A percentile compares a stretch with the other conserved stretches of the same genome.
phyloP scores from a whole-genome alignment of 2,888 invertebrate species.

The Synergus japonicus region DNA sequence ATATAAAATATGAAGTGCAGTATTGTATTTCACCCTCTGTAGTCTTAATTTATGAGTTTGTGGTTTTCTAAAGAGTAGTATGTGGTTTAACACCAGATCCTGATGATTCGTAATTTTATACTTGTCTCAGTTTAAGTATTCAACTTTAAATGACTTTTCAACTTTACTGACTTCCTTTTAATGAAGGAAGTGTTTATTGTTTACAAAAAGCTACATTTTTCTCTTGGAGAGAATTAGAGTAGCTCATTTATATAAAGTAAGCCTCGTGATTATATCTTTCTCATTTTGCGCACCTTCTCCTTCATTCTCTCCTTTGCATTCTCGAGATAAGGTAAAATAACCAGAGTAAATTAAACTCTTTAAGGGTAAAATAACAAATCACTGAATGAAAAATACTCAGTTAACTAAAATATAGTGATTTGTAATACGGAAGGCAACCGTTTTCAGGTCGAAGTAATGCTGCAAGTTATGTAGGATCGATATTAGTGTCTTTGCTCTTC shows the following conservation, averaged over 20 bases:
- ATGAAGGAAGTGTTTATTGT: too few relatives aligned
- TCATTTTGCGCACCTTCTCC: not conserved
- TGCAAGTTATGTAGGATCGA: not conserved
- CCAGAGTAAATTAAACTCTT: not conserved
- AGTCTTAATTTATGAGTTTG: constrained; percentile 13
- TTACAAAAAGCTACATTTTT: too few relatives aligned
- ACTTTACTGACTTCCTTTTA: not conserved
- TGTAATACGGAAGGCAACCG: not conserved
- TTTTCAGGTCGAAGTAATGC: not conserved
- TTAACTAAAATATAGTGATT: constrained; percentile 1
- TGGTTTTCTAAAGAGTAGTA: constrained; percentile 35
- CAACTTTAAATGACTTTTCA: not conserved
- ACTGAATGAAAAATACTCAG: not conserved
- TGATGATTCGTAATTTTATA: constrained; percentile 16
- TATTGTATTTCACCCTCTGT: constrained; percentile 26
- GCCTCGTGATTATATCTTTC: too few relatives aligned
- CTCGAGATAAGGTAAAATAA: not conserved
- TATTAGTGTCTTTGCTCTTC: not conserved
- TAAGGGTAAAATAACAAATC: not conserved
- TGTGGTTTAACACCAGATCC: constrained; percentile 18
- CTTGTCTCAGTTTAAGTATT: constrained; percentile 11
- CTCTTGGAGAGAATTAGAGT: too few relatives aligned
- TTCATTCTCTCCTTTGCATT: not conserved
- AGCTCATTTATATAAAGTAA: too few relatives aligned
- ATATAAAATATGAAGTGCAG: constrained; percentile 19